Base-by-base conservation (phyloP, 2,113 vertebrate species). In the Elgaria multicarinata region DNA sequence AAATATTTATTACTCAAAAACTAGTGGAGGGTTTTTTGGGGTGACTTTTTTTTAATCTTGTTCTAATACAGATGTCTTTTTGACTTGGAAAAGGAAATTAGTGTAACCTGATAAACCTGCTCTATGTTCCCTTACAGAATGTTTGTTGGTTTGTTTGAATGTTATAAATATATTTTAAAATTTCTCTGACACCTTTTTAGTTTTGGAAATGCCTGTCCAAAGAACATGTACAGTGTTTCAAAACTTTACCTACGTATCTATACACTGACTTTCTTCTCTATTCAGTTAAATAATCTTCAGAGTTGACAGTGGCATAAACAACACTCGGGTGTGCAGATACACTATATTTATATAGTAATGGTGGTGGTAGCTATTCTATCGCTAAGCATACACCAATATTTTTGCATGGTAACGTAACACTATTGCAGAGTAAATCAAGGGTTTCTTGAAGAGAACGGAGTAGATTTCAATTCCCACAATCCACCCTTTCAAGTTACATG, bases 1-100 rank as follows among this genome's bases (percentile, higher is more conserved):
- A 97, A 95, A 96, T 97, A 97, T 96, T 96, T 96, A 92, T 95
- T 96, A 96, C 96, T 97, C 95, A 95, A 93, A 93, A 95, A 93
- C 95, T 84, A 96, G 93, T 55, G 36, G 87, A 87, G 86, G 85
- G 46, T 88, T 97, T 95, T 96, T 85, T 83, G 92, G 79, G 69
- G 95, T 95, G 95, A 95, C 90, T 85, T 95, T 80, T 91, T 90
- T 90, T 92, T 95, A 93, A 96, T 91, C 97, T 95, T 92, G 83
- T 93, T 96, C 93, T 92, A 96, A 92, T 94, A 93, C 76, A 76
- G 83, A 78, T 9, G 18, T 88, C 93, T 94, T 84, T 87, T 85
- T 77, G 93, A 96, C 64, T 7, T 89, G 91, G 92, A 86, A 91
- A 95, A 96, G 95, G 93, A 93, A 94, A 92, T 78, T 90, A 95